A percentile compares a stretch with the other conserved stretches of the same genome.
These are phyloP conservation scores for Onchidella celtica DNA, from an alignment of 2,888 invertebrate species.

Conservation along the genomic window DNA sequence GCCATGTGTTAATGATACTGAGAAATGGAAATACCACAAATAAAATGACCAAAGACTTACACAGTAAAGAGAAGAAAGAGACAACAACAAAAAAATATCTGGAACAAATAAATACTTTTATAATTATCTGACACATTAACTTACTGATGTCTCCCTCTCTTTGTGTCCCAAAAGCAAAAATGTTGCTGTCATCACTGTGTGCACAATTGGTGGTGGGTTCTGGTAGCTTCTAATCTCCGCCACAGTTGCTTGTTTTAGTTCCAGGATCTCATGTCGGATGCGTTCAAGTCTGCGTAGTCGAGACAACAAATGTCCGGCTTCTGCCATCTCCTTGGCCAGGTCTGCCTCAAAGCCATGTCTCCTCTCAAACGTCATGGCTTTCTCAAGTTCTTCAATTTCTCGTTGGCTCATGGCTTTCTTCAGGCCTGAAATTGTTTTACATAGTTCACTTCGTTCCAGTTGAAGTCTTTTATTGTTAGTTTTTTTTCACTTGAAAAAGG, in stretches of 20 bases:
- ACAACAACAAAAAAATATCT: too few relatives aligned
- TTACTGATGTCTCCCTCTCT: constrained; percentile 77
- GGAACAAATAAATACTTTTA: too few relatives aligned
- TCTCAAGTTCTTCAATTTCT: constrained; percentile 72
- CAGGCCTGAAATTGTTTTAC: constrained; percentile 71
- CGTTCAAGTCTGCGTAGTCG: constrained; percentile 67
- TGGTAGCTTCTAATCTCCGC: constrained; percentile 78
- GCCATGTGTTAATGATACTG: too few relatives aligned
- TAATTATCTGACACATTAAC: too few relatives aligned
- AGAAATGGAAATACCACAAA: too few relatives aligned
- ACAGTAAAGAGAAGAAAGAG: too few relatives aligned
- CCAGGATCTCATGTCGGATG: constrained; percentile 70
- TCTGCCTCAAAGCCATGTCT: constrained; percentile 74
- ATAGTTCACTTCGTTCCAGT: too few relatives aligned
- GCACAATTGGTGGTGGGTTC: constrained; percentile 75
- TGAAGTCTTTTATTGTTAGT: too few relatives aligned
- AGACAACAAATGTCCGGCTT: constrained; percentile 69
- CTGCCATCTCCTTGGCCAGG: constrained; percentile 71
- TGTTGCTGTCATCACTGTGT: constrained; percentile 77
- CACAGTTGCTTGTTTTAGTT: constrained; percentile 77
- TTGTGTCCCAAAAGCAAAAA: constrained; percentile 75
- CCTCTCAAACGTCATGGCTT: constrained; percentile 73
- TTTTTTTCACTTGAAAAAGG: too few relatives aligned
- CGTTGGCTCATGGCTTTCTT: constrained; percentile 72
- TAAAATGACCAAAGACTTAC: too few relatives aligned